These are phyloP conservation scores for cattle (Bos taurus) DNA, from an alignment of 2,113 vertebrate genomes.

Conservation along the genomic window DNA sequence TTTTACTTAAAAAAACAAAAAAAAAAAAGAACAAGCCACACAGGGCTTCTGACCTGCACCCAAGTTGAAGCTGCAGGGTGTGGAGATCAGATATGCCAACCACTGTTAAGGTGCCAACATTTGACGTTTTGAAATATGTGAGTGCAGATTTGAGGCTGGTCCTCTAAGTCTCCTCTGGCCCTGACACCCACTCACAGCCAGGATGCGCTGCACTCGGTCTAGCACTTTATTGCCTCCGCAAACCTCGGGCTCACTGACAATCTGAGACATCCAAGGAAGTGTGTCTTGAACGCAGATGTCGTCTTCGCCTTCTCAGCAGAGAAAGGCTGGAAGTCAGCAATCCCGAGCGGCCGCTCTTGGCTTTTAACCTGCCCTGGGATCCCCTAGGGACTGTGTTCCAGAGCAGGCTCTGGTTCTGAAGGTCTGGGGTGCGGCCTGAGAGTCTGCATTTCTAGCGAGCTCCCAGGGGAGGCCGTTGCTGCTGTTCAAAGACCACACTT, in stretches of 20 bases:
- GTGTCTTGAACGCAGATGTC: background rate
- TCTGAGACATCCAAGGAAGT: background rate
- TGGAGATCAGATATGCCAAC: background rate
- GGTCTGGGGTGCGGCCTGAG: background rate
- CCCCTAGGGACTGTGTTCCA: background rate
- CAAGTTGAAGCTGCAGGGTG: background rate
- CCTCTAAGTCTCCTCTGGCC: too few species aligned
- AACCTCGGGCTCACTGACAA: background rate
- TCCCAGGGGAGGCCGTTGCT: background rate
- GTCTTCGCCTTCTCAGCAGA: background rate
- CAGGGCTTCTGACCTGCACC: background rate
- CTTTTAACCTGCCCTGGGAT: accelerated
- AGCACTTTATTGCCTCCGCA: background rate
- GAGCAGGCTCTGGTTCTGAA: background rate
- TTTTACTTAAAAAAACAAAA: background rate
- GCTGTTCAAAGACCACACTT: background rate
- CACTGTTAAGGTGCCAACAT: background rate
- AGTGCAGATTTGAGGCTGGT: background rate
- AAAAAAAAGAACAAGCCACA: background rate
- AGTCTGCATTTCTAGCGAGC: background rate
- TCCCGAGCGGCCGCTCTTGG: background rate
- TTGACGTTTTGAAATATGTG: background rate
- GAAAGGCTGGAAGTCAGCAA: background rate
- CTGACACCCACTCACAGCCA: background rate
- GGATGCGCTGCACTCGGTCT: background rate